Evolutionary conservation across 2,113 vertebrate genomes (phyloP), one percentile per base, ranked within the genome.

Genomic region (Chunga burmeisteri): DNA sequence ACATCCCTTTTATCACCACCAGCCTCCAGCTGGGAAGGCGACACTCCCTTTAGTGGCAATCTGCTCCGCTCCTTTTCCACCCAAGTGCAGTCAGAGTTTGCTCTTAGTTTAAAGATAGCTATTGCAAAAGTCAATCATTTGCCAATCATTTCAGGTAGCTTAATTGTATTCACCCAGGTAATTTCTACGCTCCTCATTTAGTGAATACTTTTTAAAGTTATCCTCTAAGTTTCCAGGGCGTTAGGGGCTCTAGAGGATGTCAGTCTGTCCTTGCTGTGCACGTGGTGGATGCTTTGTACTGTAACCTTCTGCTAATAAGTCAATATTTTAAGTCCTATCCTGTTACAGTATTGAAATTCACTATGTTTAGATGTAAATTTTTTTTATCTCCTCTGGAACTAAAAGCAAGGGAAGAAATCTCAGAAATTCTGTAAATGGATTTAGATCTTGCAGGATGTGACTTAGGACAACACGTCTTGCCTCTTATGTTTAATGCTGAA

Each of bases 1-100:
- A 97, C 74, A 92, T 94, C 82, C 88, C 92, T 97, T 97, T 97
- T 87, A 97, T 96, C 92, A 80, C 74, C 59, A 71, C 47, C 46
- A 63, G 61, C 92, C 89, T 93, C 94, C 15, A 50, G 75, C 92
- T 97, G 84, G 93, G 93, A 94, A 96, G 81, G 84, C 19, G n/a
- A 30, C 1, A 1, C 68, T 93, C 62, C 86, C 88, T 96, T 97
- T 89, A 86, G 95, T 78, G 84, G 50, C 92, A 97, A 96, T 96
- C 91, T 94, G 78, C 74, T 96, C 70, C 7, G 4, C 92, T 96
- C 58, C 5, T 96, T 98, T 98, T 98, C 96, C 47, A 34, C 94
- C 93, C 82, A 90, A 88, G 85, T 83, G 72, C 95, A 94, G 77
- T 72, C 96, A 91, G 81, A 93, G 78, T 95, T 98, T 15, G 11